A percentile compares a stretch with the other conserved stretches of the same genome.
Conservation (phyloP, 2,797 vertebrate species). For the Calcarius lapponicus region DNA sequence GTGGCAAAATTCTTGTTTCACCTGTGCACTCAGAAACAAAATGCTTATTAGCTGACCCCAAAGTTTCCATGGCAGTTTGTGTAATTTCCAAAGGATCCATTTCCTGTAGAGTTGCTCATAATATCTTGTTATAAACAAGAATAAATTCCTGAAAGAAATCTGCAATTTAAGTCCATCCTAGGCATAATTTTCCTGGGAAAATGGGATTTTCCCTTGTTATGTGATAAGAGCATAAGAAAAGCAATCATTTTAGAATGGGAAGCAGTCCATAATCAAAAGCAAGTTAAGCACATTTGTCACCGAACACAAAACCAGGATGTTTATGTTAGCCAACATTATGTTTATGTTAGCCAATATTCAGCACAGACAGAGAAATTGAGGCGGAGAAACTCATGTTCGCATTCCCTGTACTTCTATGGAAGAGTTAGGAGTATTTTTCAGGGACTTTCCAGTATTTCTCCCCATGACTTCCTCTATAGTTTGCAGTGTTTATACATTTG, state of each 20-base stretch:
- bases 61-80: not conserved
- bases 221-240: not conserved
- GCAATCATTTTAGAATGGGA: not conserved
- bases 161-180: not conserved
- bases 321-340: not conserved
- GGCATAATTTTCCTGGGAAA: not conserved
- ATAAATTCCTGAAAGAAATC: not conserved
- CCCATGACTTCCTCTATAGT: not conserved
- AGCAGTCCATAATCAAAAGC: not conserved
- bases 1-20: not conserved
- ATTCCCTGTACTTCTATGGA: not conserved
- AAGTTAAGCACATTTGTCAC: not conserved
- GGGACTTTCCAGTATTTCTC: conserved; percentile 53
- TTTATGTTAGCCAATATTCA: not conserved
- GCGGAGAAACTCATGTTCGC: not conserved
- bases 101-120: not conserved
- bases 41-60: not conserved
- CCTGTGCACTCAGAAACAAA: not conserved
- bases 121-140: not conserved
- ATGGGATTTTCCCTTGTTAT: not conserved
- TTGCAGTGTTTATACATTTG: not conserved
- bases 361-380: not conserved
- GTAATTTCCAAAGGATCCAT: not conserved
- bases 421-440: not conserved
- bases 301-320: not conserved